Evolutionary conservation across 2,888 invertebrate species (phyloP).

Genomic region (Dasysyrphus tricinctus): DNA sequence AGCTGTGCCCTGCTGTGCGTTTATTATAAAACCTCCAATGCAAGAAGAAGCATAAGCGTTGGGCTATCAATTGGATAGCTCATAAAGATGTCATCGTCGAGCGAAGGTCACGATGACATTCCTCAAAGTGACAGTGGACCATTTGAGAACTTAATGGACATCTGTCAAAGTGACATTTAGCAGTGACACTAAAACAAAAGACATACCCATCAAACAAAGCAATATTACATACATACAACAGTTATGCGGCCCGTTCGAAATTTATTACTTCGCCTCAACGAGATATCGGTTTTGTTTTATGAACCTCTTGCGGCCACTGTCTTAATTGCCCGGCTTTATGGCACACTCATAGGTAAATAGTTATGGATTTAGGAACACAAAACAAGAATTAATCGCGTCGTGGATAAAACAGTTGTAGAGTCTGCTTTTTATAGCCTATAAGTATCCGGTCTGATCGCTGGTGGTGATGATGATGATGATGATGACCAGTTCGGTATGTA

Average conservation of each 20-base stretch:
- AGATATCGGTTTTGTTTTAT: conserved; percentile 70
- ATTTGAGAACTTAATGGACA: conserved; percentile 71
- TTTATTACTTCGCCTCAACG: conserved; percentile 58
- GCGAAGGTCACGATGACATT: conserved; percentile 73
- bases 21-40: conserved; percentile 19
- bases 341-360: conserved; percentile 67
- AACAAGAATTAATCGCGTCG: conserved; percentile 62
- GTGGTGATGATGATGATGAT: background rate
- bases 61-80: conserved; percentile 72
- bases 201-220: conserved; percentile 45
- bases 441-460: conserved; percentile 67
- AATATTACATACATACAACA: conserved; percentile 53
- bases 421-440: conserved; percentile 66
- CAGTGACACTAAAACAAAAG: conserved; percentile 73
- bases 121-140: conserved; percentile 48
- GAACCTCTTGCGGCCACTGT: conserved; percentile 71
- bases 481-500: conserved; percentile 63
- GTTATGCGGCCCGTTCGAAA: conserved; percentile 63
- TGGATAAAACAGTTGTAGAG: conserved; percentile 69
- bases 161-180: conserved; percentile 75
- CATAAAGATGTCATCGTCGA: conserved; percentile 75
- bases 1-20: conserved; percentile 28
- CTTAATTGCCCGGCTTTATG: conserved; percentile 73
- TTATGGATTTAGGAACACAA: conserved; percentile 57
- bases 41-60: conserved; percentile 44